A percentile compares a stretch with the other conserved stretches of the same genome.
These are phyloP conservation scores for Laodelphax striatellus DNA, from an alignment of 1,140 invertebrate species.

Conservation along the genomic window DNA sequence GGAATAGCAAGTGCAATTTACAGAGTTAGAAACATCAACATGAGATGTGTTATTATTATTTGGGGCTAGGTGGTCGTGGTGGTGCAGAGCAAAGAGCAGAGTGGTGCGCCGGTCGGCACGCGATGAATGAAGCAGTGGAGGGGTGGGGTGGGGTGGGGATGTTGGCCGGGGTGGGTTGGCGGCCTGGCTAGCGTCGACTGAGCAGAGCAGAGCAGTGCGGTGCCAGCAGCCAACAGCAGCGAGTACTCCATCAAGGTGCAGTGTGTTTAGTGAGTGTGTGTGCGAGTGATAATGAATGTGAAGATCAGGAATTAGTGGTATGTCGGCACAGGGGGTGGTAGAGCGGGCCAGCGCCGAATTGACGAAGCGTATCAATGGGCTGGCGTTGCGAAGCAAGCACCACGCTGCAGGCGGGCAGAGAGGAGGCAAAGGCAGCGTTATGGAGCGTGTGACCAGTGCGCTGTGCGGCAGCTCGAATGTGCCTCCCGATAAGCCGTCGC, in stretches of 20 bases:
- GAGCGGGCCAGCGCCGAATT: slow-evolving; percentile 78
- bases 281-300: background rate
- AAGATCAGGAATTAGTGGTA: slow-evolving; percentile 20
- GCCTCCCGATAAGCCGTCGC: slow-evolving; percentile 22
- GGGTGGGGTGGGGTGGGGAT: background rate
- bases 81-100: background rate
- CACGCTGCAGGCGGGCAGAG: slow-evolving; percentile 38
- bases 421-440: slow-evolving; percentile 51
- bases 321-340: slow-evolving; percentile 69
- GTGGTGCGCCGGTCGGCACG: background rate
- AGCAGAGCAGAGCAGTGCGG: slow-evolving; percentile 3
- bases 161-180: background rate
- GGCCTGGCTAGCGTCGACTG: slow-evolving; percentile 4
- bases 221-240: background rate
- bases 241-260: no score
- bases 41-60: no score
- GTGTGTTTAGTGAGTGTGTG: background rate
- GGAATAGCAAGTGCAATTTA: no score
- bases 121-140: background rate
- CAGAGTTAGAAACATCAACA: no score
- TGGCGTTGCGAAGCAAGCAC: slow-evolving; percentile 52
- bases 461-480: slow-evolving; percentile 48
- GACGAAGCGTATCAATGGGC: slow-evolving; percentile 73
- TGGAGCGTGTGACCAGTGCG: slow-evolving; percentile 73
- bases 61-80: no score